phyloP scores from a whole-genome alignment of 2,797 vertebrate species.

The Amblyopsis hoosieri region DNA sequence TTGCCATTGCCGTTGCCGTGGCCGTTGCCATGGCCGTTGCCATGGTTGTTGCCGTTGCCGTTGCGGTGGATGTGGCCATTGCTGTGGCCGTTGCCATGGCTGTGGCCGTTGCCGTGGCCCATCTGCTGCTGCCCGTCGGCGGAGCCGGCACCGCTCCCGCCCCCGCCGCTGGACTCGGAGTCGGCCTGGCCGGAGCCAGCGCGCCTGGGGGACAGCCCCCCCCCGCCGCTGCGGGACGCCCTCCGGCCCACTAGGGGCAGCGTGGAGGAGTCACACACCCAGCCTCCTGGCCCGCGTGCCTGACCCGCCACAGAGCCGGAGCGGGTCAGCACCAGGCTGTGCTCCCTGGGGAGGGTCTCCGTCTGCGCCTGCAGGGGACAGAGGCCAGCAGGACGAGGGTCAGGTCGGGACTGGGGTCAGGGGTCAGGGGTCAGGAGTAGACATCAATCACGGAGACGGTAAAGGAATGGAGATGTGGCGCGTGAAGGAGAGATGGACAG shows the following conservation, averaged over 20 bases:
- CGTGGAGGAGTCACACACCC: constrained; percentile 81
- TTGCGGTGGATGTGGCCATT: no score
- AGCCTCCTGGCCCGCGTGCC: constrained; percentile 66
- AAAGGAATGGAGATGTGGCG: constrained; percentile 25
- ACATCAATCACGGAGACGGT: constrained; percentile 21
- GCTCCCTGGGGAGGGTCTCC: constrained; percentile 74
- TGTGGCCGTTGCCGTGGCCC: constrained; percentile 56
- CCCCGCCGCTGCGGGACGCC: constrained; percentile 63
- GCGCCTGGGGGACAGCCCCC: constrained; percentile 81
- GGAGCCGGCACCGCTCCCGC: constrained; percentile 41
- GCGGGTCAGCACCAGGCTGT: constrained; percentile 79
- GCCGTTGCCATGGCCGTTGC: no score
- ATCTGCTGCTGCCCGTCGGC: constrained; percentile 42
- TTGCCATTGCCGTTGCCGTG: no score
- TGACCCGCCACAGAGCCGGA: constrained; percentile 73
- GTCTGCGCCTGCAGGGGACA: constrained; percentile 79
- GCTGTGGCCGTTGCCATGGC: no score
- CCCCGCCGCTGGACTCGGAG: constrained; percentile 45
- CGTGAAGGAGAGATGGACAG: constrained; percentile 45
- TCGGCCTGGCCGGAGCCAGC: constrained; percentile 71
- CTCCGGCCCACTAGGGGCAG: constrained; percentile 82
- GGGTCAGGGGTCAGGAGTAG: constrained; percentile 20
- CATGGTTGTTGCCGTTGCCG: no score
- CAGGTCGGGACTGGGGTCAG: constrained; percentile 57
- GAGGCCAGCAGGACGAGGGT: constrained; percentile 69